phyloP scores from a whole-genome alignment of 2,113 vertebrate species.

The Myotis davidii region DNA sequence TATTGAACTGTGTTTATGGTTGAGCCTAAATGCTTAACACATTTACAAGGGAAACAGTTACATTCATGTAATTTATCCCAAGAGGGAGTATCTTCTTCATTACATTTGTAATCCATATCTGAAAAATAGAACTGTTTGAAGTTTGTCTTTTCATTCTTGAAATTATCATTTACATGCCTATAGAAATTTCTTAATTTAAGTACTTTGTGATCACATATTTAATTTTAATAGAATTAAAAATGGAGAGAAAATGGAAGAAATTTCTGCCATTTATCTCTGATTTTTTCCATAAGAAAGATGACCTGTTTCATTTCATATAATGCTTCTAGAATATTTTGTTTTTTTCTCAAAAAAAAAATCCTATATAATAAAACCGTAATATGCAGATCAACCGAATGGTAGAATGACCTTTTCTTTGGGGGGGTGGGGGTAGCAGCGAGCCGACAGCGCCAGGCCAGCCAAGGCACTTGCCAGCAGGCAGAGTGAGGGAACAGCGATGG shows the following conservation, averaged over 20 bases:
- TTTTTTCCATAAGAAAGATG: neutral
- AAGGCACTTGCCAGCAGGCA: no score
- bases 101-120: neutral
- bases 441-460: no score
- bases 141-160: slow-evolving; percentile 49
- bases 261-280: neutral
- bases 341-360: slow-evolving; percentile 21
- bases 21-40: neutral
- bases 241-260: neutral
- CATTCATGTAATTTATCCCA: neutral
- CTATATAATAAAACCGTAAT: no score
- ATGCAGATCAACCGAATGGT: no score
- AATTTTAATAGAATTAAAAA: neutral
- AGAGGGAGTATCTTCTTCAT: neutral
- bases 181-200: neutral
- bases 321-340: slow-evolving; percentile 13
- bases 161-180: neutral
- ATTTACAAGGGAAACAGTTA: neutral
- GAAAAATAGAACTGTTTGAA: neutral
- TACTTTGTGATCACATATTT: neutral
- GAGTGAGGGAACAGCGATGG: no score
- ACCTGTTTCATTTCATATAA: neutral
- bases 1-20: neutral
- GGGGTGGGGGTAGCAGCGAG: no score
- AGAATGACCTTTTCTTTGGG: no score